Percentiles rank a stretch among this genome's conserved stretches.
Conservation (phyloP, 1,140 invertebrate species). For the Scaptomyza graminum region DNA sequence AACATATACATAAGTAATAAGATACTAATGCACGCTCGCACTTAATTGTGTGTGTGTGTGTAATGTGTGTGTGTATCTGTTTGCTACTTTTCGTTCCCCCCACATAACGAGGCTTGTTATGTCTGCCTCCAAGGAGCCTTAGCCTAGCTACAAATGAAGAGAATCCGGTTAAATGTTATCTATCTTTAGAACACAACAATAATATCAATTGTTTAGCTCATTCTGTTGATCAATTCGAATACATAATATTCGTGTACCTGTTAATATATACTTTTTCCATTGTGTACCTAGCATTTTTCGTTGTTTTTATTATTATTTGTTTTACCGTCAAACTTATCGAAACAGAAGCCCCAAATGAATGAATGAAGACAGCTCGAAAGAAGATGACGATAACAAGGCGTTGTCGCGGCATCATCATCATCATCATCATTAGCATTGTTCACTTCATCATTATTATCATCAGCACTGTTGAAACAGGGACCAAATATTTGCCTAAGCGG, state of each 20-base stretch:
- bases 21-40: constrained; percentile 62
- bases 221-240: constrained; percentile 8
- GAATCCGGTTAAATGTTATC: constrained; percentile 27
- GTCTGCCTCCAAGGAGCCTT: constrained; percentile 28
- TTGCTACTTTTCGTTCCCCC: not conserved
- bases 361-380: constrained; percentile 23
- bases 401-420: constrained; percentile 5
- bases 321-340: too few relatives aligned
- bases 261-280: not conserved
- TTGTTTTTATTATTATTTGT: constrained; percentile 13
- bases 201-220: constrained; percentile 10
- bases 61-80: constrained; percentile 33
- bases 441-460: constrained; percentile 5
- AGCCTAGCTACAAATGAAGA: not conserved
- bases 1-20: constrained; percentile 60
- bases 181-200: constrained; percentile 3
- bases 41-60: constrained; percentile 39
- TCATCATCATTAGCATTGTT: constrained; percentile 18
- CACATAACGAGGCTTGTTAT: constrained; percentile 33
- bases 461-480: constrained; percentile 36
- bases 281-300: not conserved
- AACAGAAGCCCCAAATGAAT: constrained; percentile 74
- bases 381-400: not conserved
- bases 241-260: constrained; percentile 2
- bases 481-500: constrained; percentile 59